Conservation (phyloP, 1,140 invertebrate species). For the Microplitis mediator region DNA sequence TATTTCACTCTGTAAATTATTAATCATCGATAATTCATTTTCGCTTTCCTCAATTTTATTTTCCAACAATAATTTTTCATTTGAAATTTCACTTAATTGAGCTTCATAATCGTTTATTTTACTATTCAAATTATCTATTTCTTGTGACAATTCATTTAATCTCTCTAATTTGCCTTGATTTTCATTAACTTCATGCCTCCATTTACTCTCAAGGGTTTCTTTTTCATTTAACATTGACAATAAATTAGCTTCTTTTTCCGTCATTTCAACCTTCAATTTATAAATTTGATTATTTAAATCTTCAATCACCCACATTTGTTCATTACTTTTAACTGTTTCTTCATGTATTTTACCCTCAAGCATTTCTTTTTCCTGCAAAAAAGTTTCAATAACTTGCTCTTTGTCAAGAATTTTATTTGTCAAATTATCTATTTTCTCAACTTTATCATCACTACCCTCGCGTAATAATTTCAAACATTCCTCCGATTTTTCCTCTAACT, state of each 20-base stretch:
- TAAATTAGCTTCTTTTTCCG: background rate
- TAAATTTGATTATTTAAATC: background rate
- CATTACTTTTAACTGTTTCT: background rate
- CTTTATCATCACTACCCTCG: background rate
- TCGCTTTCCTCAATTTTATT: background rate
- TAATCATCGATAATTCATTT: conserved; percentile 16
- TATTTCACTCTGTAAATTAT: conserved; percentile 21
- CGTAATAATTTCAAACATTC: no score
- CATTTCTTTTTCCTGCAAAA: conserved; percentile 39
- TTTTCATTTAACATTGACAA: conserved; percentile 9
- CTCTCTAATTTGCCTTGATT: conserved; percentile 39
- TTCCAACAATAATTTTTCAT: background rate
- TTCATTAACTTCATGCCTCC: conserved; percentile 44
- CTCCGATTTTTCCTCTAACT: conserved; percentile 38
- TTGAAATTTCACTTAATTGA: background rate
- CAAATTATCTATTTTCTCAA: conserved; percentile 30
- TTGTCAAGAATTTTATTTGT: background rate
- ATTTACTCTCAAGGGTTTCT: conserved; percentile 42
- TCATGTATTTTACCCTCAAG: conserved; percentile 36
- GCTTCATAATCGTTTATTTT: background rate
- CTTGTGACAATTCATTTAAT: conserved; percentile 40
- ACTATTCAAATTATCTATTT: conserved; percentile 15
- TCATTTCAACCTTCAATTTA: conserved; percentile 32
- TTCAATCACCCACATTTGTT: background rate
- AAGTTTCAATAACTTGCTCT: conserved; percentile 4